Base-by-base conservation (phyloP, 2,113 vertebrate genomes). In the Miniopterus natalensis region DNA sequence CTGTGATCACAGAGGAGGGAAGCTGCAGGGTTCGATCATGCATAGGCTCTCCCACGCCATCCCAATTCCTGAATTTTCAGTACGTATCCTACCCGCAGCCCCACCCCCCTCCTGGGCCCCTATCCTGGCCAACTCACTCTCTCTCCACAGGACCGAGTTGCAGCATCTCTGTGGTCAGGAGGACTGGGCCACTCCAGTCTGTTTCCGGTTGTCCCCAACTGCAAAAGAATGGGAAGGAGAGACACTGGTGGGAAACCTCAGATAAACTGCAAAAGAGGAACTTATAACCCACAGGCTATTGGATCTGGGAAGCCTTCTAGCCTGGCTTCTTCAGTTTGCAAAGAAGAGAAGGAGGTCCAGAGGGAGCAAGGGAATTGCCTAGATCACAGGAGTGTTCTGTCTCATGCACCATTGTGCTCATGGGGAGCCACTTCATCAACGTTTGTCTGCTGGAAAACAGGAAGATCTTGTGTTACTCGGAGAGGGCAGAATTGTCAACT, bases 81-180 rank as follows among this genome's bases (percentile, higher is more conserved):
- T 0, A 2, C 1, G 42, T 17, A 45, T 14, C 1, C 0, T 4
- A 1, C 0, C 68, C 81, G 83, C 11, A 66, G 42, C 11, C 49
- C 18, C 11, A 66, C n/a, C 11, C 49, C 18, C 23, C 7, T 27
- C 7, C 8, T 25, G 0, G 2, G 0, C 3, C 51, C 61, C 7
- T 8, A 0, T 42, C 45, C 65, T 66, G 63, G 8, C 20, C n/a
- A 0, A 47, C 20, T 70, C 27, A 4, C 45, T 51, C 2, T 66
- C 45, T 77, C 84, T 36, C 59, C 29, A 17, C 8, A 88, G 17
- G 9, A 49, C 40, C 3, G 13, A 74, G 3, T 13, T 75, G 59
- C 53, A 91, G 27, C 71, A 80, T 55, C 65, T 68, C 29, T 49
- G 1, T 14, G 45, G 11, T 51, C 53, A 57, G 31, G 80, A 84